Conservation (phyloP, 2,888 invertebrate species). For the Caenorhabditis doughertyi region DNA sequence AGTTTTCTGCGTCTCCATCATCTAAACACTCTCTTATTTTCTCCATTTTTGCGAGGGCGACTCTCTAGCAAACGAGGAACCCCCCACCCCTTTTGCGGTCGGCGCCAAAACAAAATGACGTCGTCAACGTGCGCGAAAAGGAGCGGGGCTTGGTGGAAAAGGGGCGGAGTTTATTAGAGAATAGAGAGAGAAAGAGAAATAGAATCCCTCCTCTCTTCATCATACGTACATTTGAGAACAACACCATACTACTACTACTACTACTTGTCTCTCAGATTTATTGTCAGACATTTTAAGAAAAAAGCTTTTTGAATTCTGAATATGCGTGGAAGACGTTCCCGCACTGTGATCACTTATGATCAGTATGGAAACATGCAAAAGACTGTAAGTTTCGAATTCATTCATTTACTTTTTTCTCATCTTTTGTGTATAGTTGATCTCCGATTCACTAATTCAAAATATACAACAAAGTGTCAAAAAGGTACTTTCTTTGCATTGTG, state of each 20-base stretch:
- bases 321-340: slow-evolving; percentile 55
- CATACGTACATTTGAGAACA: slow-evolving; percentile 14
- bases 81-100: slow-evolving; percentile 16
- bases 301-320: slow-evolving; percentile 1
- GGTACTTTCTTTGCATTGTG: slow-evolving; percentile 13
- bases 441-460: slow-evolving; percentile 27
- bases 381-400: slow-evolving; percentile 24
- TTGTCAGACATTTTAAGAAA: background rate
- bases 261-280: slow-evolving; percentile 1
- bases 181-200: background rate
- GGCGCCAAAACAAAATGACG: slow-evolving; percentile 57
- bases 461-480: slow-evolving; percentile 36
- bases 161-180: slow-evolving; percentile 26
- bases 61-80: slow-evolving; percentile 8
- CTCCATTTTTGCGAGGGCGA: slow-evolving; percentile 44
- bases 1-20: background rate
- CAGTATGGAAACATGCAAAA: slow-evolving; percentile 52
- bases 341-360: slow-evolving; percentile 52
- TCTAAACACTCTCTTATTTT: slow-evolving; percentile 14
- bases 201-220: background rate
- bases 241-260: slow-evolving; percentile 8
- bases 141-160: slow-evolving; percentile 13
- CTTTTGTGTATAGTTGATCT: background rate
- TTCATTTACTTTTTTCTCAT: background rate
- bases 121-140: slow-evolving; percentile 28